These are phyloP conservation scores for Pomacea canaliculata DNA, from an alignment of 2,888 invertebrate species.

Conservation along the genomic window DNA sequence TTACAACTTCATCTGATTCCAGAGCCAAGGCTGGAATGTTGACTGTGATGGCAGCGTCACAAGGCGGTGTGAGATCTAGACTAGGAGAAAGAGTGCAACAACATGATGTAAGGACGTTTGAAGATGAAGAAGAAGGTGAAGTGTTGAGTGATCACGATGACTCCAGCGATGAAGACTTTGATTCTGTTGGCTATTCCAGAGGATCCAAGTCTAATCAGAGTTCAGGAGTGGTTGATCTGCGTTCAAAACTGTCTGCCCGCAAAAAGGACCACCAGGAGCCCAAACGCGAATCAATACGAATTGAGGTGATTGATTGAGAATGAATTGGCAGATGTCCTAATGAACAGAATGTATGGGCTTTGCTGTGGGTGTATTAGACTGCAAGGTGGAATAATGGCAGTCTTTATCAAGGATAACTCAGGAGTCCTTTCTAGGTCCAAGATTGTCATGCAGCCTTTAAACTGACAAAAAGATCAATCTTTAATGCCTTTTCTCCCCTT, in stretches of 20 bases:
- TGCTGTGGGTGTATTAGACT: no score
- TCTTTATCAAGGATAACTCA: no score
- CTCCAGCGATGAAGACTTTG: neutral
- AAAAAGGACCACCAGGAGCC: neutral
- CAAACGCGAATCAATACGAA: constrained; percentile 18
- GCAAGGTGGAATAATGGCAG: no score
- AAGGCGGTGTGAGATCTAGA: constrained; percentile 3
- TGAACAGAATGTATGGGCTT: no score
- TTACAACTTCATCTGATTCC: neutral
- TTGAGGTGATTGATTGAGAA: constrained; percentile 17
- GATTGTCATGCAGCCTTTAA: no score
- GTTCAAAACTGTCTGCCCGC: constrained; percentile 7
- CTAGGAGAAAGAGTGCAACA: neutral
- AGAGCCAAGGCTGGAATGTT: constrained; percentile 9
- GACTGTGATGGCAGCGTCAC: constrained; percentile 4
- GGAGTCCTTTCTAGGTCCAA: no score
- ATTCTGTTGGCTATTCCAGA: neutral
- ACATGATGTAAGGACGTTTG: neutral
- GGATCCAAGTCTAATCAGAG: neutral
- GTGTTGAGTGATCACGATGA: neutral
- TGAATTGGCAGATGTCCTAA: no score
- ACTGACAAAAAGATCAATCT: no score
- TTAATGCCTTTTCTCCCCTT: no score
- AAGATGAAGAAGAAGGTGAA: constrained; percentile 8
- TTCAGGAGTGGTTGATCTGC: neutral